phyloP scores from a whole-genome alignment of 2,797 vertebrate genomes.

The Sebastes goodei region DNA sequence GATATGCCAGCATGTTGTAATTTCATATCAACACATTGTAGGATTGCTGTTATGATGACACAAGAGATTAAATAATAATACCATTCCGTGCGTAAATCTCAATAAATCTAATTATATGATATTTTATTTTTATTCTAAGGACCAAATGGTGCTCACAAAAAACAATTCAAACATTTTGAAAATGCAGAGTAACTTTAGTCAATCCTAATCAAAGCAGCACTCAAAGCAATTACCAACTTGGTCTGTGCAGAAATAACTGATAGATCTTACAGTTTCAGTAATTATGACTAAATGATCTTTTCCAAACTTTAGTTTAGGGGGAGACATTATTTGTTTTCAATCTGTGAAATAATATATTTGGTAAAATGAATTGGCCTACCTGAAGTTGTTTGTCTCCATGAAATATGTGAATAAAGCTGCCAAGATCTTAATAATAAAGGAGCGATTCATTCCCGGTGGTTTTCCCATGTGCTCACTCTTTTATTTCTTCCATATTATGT shows the following conservation, averaged over 20 bases:
- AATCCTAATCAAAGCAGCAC: background rate
- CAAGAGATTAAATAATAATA: background rate
- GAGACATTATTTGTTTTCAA: background rate
- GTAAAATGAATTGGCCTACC: slow-evolving; percentile 82
- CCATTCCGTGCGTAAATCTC: background rate
- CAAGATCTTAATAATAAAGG: slow-evolving; percentile 91
- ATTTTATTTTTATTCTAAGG: background rate
- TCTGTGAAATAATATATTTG: background rate
- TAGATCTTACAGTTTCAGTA: background rate
- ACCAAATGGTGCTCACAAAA: too few relatives aligned
- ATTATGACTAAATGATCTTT: background rate
- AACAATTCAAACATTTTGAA: background rate
- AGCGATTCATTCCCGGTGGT: slow-evolving; percentile 95
- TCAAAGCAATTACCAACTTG: slow-evolving; percentile 21
- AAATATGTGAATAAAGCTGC: slow-evolving; percentile 93
- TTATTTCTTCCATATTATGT: slow-evolving; percentile 81
- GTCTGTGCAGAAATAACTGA: background rate
- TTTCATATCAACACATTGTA: background rate
- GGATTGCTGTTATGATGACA: background rate
- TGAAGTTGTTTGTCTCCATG: slow-evolving; percentile 92
- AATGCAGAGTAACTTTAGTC: background rate
- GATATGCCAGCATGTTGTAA: background rate
- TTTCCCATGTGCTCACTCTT: slow-evolving; percentile 84
- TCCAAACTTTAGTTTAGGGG: slow-evolving; percentile 2
- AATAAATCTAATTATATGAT: background rate